These are phyloP conservation scores for Nebria salina DNA, from an alignment of 2,888 invertebrate genomes.

Conservation along the genomic window DNA sequence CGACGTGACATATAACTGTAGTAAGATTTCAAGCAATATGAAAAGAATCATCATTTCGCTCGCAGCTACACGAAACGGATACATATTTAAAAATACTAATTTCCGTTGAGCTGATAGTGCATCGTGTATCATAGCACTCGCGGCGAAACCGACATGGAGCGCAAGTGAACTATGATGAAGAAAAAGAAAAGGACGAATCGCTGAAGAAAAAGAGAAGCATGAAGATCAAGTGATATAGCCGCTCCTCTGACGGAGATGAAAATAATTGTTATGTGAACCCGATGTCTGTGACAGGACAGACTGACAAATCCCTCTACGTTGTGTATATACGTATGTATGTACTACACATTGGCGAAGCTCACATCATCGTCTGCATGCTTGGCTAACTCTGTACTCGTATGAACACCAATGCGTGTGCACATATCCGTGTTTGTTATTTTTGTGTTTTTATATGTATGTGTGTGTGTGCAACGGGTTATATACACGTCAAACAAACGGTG, in stretches of 20 bases:
- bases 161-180: not conserved
- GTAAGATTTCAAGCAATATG: not conserved
- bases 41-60: not conserved
- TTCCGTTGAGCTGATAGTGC: not conserved
- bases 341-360: not conserved
- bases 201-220: not conserved
- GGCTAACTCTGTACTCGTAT: not conserved
- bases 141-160: not conserved
- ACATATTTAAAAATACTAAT: not conserved
- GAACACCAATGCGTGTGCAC: not conserved
- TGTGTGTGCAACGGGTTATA: slow-evolving; percentile 33
- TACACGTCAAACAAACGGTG: slow-evolving; percentile 18
- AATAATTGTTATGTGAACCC: slow-evolving; percentile 44
- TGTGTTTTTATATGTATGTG: not conserved
- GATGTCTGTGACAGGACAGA: slow-evolving; percentile 32
- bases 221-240: not conserved
- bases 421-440: not conserved
- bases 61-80: not conserved
- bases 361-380: not conserved
- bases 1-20: not conserved
- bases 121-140: not conserved
- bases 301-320: slow-evolving; percentile 25
- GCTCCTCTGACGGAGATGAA: slow-evolving; percentile 24
- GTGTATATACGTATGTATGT: not conserved
- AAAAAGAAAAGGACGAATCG: not conserved